Conservation (phyloP, 2,888 invertebrate species). For the Luperina nickerlii region DNA sequence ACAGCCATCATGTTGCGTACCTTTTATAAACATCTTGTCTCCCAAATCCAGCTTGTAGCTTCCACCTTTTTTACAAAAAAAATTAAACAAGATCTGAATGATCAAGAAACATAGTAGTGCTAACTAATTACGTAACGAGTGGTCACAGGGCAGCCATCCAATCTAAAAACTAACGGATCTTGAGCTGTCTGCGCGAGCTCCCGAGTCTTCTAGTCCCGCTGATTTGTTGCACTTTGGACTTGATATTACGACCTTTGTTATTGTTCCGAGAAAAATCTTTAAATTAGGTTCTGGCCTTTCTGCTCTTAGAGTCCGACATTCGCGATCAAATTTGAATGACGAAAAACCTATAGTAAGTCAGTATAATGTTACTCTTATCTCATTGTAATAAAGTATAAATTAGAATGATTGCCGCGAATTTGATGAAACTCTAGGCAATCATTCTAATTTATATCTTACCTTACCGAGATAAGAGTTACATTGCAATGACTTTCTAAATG, state of each 20-base stretch:
- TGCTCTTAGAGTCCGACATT: not conserved
- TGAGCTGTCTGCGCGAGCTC: conserved; percentile 59
- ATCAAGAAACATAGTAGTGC: conserved; percentile 47
- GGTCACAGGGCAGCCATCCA: conserved; percentile 65
- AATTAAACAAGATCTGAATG: conserved; percentile 14
- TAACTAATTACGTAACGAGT: conserved; percentile 63
- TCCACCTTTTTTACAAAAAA: conserved; percentile 5
- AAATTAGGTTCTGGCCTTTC: not conserved
- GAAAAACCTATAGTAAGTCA: not conserved
- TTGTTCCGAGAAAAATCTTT: not conserved
- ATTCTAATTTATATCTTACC: too few species aligned
- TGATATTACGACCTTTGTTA: not conserved
- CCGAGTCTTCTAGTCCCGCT: conserved; percentile 46
- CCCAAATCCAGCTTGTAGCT: not conserved
- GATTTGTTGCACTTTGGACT: conserved; percentile 43
- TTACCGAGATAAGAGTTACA: too few species aligned
- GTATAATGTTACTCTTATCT: not conserved
- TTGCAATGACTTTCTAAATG: too few species aligned
- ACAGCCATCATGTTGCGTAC: not conserved
- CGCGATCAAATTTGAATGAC: not conserved
- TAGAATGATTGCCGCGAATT: too few species aligned
- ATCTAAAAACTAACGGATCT: conserved; percentile 66
- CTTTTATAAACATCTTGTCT: not conserved
- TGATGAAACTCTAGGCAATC: too few species aligned
- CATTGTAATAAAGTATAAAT: too few species aligned